A percentile compares a stretch with the other conserved stretches of the same genome.
Conservation (phyloP, 2,113 vertebrate genomes). For the Emydocephalus ijimae region DNA sequence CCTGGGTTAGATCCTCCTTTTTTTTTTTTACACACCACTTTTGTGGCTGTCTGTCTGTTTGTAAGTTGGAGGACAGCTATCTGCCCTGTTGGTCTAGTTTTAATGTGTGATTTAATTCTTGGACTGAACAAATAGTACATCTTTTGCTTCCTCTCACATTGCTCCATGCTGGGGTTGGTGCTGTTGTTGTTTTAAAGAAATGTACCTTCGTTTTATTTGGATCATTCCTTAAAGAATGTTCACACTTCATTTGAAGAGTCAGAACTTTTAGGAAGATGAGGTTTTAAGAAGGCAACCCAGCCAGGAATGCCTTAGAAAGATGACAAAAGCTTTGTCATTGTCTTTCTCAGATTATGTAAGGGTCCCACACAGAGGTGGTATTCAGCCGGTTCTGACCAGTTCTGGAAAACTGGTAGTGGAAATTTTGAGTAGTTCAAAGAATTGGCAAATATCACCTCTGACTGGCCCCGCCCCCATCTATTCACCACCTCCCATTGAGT, state of each 20-base stretch:
- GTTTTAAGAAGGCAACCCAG: neutral
- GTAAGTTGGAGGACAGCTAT: neutral
- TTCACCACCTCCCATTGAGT: too few species aligned
- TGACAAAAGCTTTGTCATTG: neutral
- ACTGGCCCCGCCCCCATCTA: too few species aligned
- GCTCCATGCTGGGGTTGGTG: neutral
- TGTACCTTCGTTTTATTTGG: neutral
- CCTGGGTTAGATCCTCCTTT: neutral
- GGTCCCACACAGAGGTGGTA: neutral
- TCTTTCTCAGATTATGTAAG: neutral
- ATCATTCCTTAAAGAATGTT: neutral
- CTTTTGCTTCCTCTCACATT: neutral
- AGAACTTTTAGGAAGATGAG: neutral
- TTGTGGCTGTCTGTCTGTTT: neutral
- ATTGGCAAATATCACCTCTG: too few species aligned
- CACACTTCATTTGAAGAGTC: neutral
- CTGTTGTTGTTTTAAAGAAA: neutral
- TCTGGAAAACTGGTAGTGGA: too few species aligned
- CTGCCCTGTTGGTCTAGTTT: neutral
- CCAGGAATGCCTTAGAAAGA: neutral
- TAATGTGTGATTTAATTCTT: neutral
- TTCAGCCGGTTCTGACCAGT: too few species aligned
- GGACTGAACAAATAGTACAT: neutral
- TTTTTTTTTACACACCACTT: neutral
- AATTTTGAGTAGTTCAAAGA: too few species aligned